Evolutionary conservation across 30 jellyfish, hydroid and myxozoan genomes (phyloP), one percentile per base, ranked within the genome.

Genomic region (Chironex yamaguchii): DNA sequence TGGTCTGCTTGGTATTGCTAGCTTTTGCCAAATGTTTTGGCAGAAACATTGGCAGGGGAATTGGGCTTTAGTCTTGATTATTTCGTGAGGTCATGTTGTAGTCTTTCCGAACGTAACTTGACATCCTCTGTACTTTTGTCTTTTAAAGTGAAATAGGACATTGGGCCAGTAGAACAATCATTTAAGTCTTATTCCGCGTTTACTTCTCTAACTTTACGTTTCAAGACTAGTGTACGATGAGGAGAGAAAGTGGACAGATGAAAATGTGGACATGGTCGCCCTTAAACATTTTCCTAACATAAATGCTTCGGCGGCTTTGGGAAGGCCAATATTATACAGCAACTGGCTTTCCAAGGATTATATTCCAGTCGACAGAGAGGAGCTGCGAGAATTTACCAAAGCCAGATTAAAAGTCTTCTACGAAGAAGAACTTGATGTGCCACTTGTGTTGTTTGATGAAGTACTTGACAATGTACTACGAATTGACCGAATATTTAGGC

Each of bases 361-460:
- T 34, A 70, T 94, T 0, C 97, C 99, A 0, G 99, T 94, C 12
- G 99, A 94, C 30, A 78, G 97, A 52, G 97, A 94, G 51, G 97
- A 94, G 42, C 49, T 94, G 36, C 66, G 99, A 34, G 82, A 71
- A 22, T 94, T 94, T 84, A 94, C 99, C 27, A 77, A 87, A 67
- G 99, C 99, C 0, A 71, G 99, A 78, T 81, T 94, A 49, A 94
- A 94, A 89, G 99, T 94, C 67, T 94, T 94, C 78, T 94, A 94
- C 62, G 99, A 94, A 72, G 99, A 94, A 74, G 99, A 94, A 69
- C 88, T 94, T 62, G 99, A 94, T 81, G 99, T 94, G 24, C 99
- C 97, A 3, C 72, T 94, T 36, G 99, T 94, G 33, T 63, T 94
- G 75, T 94, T 94, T 63, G 93, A 94, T 53, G 99, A 94, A 85